A percentile compares a stretch with the other conserved stretches of the same genome.
phyloP scores from a whole-genome alignment of 2,888 invertebrate species.

The Girardia tigrina region DNA sequence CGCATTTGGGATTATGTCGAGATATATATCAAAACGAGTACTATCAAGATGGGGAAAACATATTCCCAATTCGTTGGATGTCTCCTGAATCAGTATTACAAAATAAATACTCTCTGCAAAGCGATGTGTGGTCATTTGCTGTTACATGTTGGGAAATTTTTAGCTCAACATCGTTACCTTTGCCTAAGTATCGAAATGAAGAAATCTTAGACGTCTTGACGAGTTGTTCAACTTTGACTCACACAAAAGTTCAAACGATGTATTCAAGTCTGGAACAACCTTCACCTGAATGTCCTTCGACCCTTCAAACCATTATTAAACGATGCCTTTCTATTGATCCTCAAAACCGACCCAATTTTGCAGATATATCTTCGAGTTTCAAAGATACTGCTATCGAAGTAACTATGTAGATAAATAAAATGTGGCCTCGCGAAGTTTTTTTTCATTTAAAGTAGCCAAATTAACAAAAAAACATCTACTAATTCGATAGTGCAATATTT shows the following conservation, averaged over 20 bases:
- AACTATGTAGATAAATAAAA: not conserved
- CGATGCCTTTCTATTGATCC: conserved; percentile 28
- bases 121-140: conserved; percentile 86
- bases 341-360: conserved; percentile 27
- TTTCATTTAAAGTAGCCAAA: not conserved
- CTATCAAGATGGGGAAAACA: conserved; percentile 60
- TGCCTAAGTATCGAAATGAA: not conserved
- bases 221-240: not conserved
- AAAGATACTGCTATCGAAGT: conserved; percentile 9
- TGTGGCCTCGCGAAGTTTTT: not conserved
- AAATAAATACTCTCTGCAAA: conserved; percentile 80
- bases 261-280: not conserved
- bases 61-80: conserved; percentile 90
- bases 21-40: conserved; percentile 81
- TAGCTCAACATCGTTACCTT: conserved; percentile 58
- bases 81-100: conserved; percentile 81
- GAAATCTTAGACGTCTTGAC: conserved; percentile 16
- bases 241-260: conserved; percentile 24
- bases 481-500: not conserved
- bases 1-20: conserved; percentile 63
- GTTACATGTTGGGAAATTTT: conserved; percentile 87
- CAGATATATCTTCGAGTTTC: conserved; percentile 27
- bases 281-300: conserved; percentile 19
- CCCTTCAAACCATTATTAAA: not conserved
- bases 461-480: not conserved